Conservation (phyloP, 2,888 invertebrate genomes). For the Drosophila parthenogenetica region DNA sequence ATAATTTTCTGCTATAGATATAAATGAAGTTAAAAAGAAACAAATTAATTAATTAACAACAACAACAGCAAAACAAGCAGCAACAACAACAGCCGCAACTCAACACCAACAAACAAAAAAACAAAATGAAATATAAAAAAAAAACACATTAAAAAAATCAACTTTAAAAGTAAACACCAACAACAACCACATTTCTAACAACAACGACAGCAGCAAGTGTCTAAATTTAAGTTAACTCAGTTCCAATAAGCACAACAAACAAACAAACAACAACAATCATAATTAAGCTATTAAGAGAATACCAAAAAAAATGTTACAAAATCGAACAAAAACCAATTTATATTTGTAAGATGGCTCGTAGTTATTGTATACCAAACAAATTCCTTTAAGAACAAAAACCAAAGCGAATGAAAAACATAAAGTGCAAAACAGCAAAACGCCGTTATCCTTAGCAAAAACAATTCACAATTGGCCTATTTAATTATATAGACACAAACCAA, state of each 20-base stretch:
- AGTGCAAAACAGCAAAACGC: background rate
- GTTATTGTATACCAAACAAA: conserved; percentile 30
- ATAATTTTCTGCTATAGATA: conserved; percentile 73
- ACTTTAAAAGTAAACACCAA: conserved; percentile 33
- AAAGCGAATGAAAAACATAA: conserved; percentile 20
- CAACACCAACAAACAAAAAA: conserved; percentile 34
- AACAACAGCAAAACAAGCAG: conserved; percentile 31
- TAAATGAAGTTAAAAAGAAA: conserved; percentile 29
- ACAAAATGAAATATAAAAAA: too few species aligned
- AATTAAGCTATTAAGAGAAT: conserved; percentile 61
- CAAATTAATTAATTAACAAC: conserved; percentile 23
- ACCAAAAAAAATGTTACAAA: conserved; percentile 27
- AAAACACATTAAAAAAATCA: too few species aligned
- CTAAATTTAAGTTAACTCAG: conserved; percentile 56
- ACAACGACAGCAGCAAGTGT: conserved; percentile 60
- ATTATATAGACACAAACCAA: conserved; percentile 12
- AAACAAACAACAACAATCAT: conserved; percentile 66
- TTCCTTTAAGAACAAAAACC: conserved; percentile 62
- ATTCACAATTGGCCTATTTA: conserved; percentile 55
- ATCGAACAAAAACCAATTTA: conserved; percentile 32
- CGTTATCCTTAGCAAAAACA: conserved; percentile 35
- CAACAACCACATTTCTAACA: conserved; percentile 44
- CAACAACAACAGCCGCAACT: conserved; percentile 29
- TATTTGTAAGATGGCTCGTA: conserved; percentile 73
- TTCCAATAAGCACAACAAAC: conserved; percentile 61